These are phyloP conservation scores for Epinotia brunnichana DNA, from an alignment of 2,888 invertebrate species.

Conservation along the genomic window DNA sequence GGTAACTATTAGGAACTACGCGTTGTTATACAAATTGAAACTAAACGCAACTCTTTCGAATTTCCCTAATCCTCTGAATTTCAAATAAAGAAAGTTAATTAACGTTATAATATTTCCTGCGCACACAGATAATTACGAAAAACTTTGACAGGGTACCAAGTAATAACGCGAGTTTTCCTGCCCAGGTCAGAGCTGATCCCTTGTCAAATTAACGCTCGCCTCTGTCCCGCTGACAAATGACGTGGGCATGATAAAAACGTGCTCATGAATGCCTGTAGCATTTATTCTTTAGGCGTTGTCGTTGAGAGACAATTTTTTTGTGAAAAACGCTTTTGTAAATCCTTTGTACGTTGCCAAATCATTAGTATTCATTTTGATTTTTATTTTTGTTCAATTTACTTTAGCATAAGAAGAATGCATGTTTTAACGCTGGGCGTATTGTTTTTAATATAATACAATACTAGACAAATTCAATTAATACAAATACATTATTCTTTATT, in stretches of 20 bases:
- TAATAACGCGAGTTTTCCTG: slow-evolving; percentile 62
- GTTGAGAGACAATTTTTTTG: slow-evolving; percentile 47
- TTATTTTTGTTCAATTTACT: no score
- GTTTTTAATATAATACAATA: no score
- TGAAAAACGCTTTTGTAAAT: background rate
- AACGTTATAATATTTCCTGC: background rate
- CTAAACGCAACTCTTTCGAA: no score
- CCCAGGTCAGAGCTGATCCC: slow-evolving; percentile 73
- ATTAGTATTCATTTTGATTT: no score
- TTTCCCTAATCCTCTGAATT: no score
- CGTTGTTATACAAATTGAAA: no score
- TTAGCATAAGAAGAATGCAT: no score
- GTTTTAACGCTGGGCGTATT: no score
- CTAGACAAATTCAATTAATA: no score
- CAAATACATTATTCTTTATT: no score
- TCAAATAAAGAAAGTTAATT: background rate
- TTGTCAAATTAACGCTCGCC: slow-evolving; percentile 81
- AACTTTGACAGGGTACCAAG: slow-evolving; percentile 62
- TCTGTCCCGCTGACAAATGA: slow-evolving; percentile 79
- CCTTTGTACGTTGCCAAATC: background rate
- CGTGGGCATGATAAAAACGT: slow-evolving; percentile 68
- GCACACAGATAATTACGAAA: slow-evolving; percentile 45
- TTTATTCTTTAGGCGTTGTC: slow-evolving; percentile 46
- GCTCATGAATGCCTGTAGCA: slow-evolving; percentile 60
- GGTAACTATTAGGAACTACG: no score